Conservation (phyloP, 1,140 invertebrate genomes). For the Elysia chlorotica region DNA sequence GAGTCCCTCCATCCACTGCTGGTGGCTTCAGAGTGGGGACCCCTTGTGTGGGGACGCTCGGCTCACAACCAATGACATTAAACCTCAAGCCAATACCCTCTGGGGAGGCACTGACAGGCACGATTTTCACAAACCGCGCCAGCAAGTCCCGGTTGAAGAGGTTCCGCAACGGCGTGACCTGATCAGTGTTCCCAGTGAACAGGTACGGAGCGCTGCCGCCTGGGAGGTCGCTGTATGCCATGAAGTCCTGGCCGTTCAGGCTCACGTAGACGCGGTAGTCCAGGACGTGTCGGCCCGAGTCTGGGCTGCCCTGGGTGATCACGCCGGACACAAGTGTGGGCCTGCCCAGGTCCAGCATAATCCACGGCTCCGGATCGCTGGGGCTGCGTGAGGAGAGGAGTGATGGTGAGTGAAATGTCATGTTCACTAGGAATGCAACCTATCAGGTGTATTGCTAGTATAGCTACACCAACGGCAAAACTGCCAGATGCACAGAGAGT, state of each 20-base stretch:
- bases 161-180: slow-evolving; percentile 31
- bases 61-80: slow-evolving; percentile 41
- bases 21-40: not conserved
- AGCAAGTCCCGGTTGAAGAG: slow-evolving; percentile 42
- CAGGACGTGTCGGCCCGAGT: slow-evolving; percentile 71
- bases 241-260: slow-evolving; percentile 35
- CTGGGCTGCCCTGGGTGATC: slow-evolving; percentile 67
- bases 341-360: slow-evolving; percentile 69
- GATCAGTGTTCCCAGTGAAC: slow-evolving; percentile 40
- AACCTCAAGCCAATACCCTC: slow-evolving; percentile 31
- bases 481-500: too few relatives aligned
- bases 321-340: slow-evolving; percentile 77
- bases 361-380: slow-evolving; percentile 37
- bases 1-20: not conserved
- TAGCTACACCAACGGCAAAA: not conserved
- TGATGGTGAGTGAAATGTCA: not conserved
- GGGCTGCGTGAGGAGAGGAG: not conserved
- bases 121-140: slow-evolving; percentile 38
- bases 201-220: slow-evolving; percentile 22
- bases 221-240: slow-evolving; percentile 24
- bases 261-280: slow-evolving; percentile 68
- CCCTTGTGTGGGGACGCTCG: slow-evolving; percentile 17
- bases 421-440: not conserved
- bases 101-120: slow-evolving; percentile 16
- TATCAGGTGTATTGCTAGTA: not conserved